phyloP scores from a whole-genome alignment of 2,113 vertebrate species.

The Harpagus bidentatus region DNA sequence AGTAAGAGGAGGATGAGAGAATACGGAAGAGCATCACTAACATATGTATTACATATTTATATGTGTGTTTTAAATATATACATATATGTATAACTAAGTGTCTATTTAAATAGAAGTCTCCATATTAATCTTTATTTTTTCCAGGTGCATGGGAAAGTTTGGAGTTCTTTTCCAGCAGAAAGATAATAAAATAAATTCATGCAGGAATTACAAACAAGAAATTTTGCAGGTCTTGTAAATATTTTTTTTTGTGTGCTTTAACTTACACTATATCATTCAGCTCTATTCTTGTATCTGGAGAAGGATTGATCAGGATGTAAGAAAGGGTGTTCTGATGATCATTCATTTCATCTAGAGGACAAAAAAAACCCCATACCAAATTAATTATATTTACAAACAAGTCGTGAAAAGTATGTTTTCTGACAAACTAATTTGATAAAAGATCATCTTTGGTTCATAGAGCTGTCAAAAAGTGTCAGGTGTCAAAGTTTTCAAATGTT shows the following conservation, averaged over 20 bases:
- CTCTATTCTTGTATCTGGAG: slow-evolving; percentile 90
- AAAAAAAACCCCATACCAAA: not conserved
- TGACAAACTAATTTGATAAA: not conserved
- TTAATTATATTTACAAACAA: not conserved
- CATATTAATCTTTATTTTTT: not conserved
- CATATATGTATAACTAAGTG: not conserved
- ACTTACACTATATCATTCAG: slow-evolving; percentile 94
- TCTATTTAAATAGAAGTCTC: not conserved
- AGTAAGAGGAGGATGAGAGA: not conserved
- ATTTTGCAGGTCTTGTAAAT: not conserved
- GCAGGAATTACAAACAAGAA: not conserved
- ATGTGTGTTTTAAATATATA: not conserved
- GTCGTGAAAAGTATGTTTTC: not conserved
- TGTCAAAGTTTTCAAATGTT: not conserved
- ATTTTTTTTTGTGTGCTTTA: not conserved
- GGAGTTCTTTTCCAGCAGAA: not conserved
- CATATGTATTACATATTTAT: not conserved
- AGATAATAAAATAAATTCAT: not conserved
- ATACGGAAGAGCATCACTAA: not conserved
- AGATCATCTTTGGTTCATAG: not conserved
- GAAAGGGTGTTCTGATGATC: slow-evolving; percentile 93
- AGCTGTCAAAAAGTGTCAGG: not conserved
- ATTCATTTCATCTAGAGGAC: slow-evolving; percentile 90
- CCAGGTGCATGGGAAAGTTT: not conserved
- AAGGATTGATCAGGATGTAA: slow-evolving; percentile 94